These are phyloP conservation scores for Nycticorax nycticorax DNA, from an alignment of 2,113 vertebrate species.

Conservation along the genomic window DNA sequence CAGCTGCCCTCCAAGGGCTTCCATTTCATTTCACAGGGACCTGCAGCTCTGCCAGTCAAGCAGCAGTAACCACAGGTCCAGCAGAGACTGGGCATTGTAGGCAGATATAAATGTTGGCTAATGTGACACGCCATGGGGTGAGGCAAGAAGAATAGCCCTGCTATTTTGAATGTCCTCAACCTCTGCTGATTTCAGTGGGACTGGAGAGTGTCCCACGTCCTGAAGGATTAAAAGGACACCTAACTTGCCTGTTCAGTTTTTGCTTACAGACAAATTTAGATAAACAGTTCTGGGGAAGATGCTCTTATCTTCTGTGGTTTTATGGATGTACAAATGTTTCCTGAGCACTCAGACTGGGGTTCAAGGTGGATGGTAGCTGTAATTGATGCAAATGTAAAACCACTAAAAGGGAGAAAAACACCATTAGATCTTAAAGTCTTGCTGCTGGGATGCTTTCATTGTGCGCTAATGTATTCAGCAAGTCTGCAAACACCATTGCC, in stretches of 20 bases:
- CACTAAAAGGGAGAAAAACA: constrained; percentile 9
- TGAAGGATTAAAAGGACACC: not conserved
- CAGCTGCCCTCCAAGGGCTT: not conserved
- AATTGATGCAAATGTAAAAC: constrained; percentile 16
- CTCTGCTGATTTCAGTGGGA: not conserved
- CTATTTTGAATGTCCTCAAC: not conserved
- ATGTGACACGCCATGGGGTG: not conserved
- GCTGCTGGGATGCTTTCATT: not conserved
- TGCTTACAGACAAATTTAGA: not conserved
- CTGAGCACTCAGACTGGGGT: not conserved
- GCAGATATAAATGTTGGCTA: not conserved
- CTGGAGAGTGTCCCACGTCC: not conserved
- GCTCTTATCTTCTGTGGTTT: not conserved
- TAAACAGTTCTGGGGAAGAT: not conserved
- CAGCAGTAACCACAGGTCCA: not conserved
- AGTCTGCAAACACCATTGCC: constrained; percentile 21
- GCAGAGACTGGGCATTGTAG: not conserved
- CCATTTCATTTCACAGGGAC: not conserved
- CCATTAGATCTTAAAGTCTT: constrained; percentile 1
- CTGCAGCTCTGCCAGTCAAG: not conserved
- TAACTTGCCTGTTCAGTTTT: not conserved
- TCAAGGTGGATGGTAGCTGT: not conserved
- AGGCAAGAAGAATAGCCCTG: not conserved
- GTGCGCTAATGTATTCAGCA: constrained; percentile 42
- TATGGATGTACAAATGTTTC: not conserved